These are phyloP conservation scores for Ceraclea dissimilis DNA, from an alignment of 2,888 invertebrate genomes.

Conservation along the genomic window DNA sequence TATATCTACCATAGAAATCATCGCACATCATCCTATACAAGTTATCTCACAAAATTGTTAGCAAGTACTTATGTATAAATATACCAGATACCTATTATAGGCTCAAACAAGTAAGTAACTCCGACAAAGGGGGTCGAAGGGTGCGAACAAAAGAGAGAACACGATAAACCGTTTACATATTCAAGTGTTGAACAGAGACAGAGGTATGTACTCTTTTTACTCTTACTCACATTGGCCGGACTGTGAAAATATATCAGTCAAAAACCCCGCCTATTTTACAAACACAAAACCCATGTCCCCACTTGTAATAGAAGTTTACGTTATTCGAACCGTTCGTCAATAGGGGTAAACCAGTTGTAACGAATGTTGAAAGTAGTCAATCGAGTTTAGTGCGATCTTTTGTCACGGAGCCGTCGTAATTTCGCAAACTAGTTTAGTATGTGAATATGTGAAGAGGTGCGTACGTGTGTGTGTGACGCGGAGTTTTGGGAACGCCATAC, in stretches of 20 bases:
- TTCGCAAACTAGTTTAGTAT: neutral
- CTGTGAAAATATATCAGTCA: slow-evolving; percentile 25
- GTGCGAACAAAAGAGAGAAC: slow-evolving; percentile 7
- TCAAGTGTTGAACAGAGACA: slow-evolving; percentile 11
- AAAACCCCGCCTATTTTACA: slow-evolving; percentile 26
- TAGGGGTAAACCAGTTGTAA: neutral
- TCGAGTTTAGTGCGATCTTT: neutral
- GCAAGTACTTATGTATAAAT: neutral
- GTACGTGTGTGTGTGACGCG: slow-evolving; percentile 4
- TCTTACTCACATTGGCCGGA: slow-evolving; percentile 25
- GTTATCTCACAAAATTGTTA: neutral
- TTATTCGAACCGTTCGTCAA: neutral
- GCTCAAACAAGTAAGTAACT: neutral
- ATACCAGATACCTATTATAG: neutral
- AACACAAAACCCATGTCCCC: slow-evolving; percentile 3
- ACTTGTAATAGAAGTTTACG: neutral
- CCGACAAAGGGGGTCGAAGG: neutral
- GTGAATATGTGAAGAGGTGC: slow-evolving; percentile 6
- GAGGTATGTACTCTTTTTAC: slow-evolving; percentile 15
- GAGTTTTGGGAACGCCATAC: slow-evolving; percentile 18
- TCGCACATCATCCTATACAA: too few relatives aligned
- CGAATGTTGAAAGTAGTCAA: neutral
- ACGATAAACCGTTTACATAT: neutral
- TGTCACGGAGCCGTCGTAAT: neutral
- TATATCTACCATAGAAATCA: too few relatives aligned